A percentile compares a stretch with the other conserved stretches of the same genome.
Conservation (phyloP, 2,888 invertebrate genomes). For the Drosophila hamatofila region DNA sequence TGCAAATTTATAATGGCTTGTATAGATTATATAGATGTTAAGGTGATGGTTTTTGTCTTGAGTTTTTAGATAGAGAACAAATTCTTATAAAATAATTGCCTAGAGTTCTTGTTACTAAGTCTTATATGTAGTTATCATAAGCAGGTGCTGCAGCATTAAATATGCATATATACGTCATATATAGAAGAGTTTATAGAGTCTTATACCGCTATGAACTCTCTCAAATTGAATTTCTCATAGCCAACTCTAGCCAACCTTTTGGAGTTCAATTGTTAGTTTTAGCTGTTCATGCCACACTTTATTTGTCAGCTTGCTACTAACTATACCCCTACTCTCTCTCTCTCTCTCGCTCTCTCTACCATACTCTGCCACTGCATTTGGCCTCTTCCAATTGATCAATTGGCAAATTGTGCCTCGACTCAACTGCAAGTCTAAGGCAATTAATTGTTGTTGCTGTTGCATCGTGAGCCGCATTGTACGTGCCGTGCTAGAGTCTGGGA, state of each 20-base stretch:
- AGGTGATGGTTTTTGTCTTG: too few species aligned
- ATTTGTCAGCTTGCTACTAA: neutral
- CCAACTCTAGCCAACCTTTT: neutral
- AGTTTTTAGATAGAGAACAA: neutral
- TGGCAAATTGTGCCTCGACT: conserved; percentile 41
- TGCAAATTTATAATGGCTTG: too few species aligned
- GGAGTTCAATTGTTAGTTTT: neutral
- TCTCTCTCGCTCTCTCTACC: neutral
- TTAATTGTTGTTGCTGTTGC: conserved; percentile 14
- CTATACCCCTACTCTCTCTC: neutral
- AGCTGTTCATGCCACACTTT: neutral
- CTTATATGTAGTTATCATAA: too few species aligned
- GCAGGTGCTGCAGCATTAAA: too few species aligned
- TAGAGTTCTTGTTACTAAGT: too few species aligned
- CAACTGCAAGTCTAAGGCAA: conserved; percentile 11
- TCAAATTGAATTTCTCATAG: neutral
- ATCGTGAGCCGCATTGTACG: conserved; percentile 9
- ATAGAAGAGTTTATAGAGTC: neutral
- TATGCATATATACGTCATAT: neutral
- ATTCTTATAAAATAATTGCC: neutral
- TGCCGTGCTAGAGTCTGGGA: neutral
- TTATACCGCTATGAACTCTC: neutral
- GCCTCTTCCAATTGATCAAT: conserved; percentile 30
- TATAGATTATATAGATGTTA: too few species aligned
- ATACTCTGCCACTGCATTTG: neutral